A percentile compares a stretch with the other conserved stretches of the same genome.
Conservation (phyloP, 2,797 vertebrate species). For the Coreius guichenoti region DNA sequence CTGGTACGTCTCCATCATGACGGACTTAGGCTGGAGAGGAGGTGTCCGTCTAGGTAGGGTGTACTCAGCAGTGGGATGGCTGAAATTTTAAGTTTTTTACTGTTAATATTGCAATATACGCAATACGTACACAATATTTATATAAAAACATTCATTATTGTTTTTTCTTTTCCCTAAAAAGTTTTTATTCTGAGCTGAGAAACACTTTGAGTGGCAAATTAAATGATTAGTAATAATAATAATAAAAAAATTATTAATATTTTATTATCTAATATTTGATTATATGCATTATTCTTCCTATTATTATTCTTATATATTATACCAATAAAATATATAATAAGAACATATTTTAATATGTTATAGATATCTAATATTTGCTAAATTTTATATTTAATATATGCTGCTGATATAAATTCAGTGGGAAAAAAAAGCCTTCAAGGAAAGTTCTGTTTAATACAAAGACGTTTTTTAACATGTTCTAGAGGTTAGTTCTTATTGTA, state of each 20-base stretch:
- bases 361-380: background rate
- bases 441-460: background rate
- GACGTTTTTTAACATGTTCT: rapidly evolving
- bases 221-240: background rate
- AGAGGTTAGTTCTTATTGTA: background rate
- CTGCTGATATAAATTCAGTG: background rate
- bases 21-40: constrained; percentile 82
- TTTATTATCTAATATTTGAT: background rate
- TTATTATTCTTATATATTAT: background rate
- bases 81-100: constrained; percentile 44
- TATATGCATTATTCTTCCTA: background rate
- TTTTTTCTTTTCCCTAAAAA: background rate
- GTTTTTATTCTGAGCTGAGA: background rate
- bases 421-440: too few species aligned
- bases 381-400: background rate
- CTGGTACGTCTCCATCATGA: constrained; percentile 83
- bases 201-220: background rate
- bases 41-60: constrained; percentile 86
- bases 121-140: background rate
- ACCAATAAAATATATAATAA: background rate
- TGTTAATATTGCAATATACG: background rate
- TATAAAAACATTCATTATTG: background rate
- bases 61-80: constrained; percentile 79
- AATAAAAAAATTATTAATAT: background rate
- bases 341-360: background rate